phyloP scores from a whole-genome alignment of 92 coral and sea anemone species.

The Pocillopora meandrina region DNA sequence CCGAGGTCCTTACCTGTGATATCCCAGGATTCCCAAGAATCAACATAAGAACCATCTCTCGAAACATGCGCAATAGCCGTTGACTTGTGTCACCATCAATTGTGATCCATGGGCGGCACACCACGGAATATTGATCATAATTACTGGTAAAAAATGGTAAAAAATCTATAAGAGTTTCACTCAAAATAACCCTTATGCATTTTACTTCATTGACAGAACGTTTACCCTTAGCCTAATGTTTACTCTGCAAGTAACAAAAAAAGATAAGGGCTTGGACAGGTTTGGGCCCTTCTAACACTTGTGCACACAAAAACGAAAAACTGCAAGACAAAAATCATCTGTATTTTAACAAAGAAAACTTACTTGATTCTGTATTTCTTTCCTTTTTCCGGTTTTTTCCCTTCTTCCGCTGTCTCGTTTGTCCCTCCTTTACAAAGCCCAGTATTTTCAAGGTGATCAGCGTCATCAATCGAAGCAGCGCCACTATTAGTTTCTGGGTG shows the following conservation, averaged over 20 bases:
- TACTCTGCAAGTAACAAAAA: too few relatives aligned
- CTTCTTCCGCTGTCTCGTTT: background rate
- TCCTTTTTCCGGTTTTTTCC: background rate
- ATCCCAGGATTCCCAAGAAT: constrained; percentile 60
- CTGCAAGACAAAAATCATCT: too few relatives aligned
- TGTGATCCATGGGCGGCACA: constrained; percentile 63
- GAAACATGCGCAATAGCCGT: constrained; percentile 40
- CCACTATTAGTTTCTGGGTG: background rate
- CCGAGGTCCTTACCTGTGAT: constrained; percentile 26
- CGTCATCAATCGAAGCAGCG: background rate
- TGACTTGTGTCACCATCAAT: constrained; percentile 58
- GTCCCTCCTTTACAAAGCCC: too few relatives aligned
- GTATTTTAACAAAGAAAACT: background rate
- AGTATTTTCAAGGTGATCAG: background rate
- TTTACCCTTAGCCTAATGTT: too few relatives aligned
- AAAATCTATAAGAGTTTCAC: background rate
- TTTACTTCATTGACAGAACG: too few relatives aligned
- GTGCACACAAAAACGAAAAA: too few relatives aligned
- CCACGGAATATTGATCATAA: constrained; percentile 28
- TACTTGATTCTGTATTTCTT: constrained; percentile 32
- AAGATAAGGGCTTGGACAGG: too few relatives aligned
- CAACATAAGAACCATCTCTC: constrained; percentile 43
- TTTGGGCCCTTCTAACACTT: too few relatives aligned
- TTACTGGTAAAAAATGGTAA: background rate
- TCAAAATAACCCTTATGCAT: background rate